Percentiles rank a stretch among this genome's conserved stretches.
These are phyloP conservation scores for Agriopis aurantiaria DNA, from an alignment of 2,888 invertebrate genomes.

Conservation along the genomic window DNA sequence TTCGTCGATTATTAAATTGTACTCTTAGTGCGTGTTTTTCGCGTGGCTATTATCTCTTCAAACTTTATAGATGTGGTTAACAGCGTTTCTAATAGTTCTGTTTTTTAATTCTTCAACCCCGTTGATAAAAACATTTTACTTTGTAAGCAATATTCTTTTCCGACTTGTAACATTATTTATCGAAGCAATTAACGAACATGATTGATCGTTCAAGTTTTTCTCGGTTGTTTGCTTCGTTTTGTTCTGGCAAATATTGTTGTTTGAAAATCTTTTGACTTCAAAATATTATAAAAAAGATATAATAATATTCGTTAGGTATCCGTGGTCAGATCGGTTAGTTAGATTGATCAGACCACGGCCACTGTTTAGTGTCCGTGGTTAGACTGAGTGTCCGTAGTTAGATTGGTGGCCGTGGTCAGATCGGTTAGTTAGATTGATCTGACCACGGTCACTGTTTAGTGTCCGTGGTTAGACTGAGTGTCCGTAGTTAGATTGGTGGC, in stretches of 20 bases:
- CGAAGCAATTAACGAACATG: constrained; percentile 16
- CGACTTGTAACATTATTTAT: constrained; percentile 18
- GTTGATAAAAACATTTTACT: constrained; percentile 1
- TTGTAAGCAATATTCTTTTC: constrained; percentile 17
- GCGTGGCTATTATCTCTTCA: constrained; percentile 30
- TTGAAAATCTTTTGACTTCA: neutral
- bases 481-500: too few species aligned
- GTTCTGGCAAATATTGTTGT: constrained; percentile 2
- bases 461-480: too few species aligned
- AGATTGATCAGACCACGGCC: too few species aligned
- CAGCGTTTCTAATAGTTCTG: neutral
- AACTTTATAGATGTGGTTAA: constrained; percentile 22
- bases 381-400: too few species aligned
- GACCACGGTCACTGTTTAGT: too few species aligned
- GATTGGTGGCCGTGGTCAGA: too few species aligned
- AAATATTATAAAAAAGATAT: too few species aligned
- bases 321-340: too few species aligned
- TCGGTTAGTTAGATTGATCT: too few species aligned
- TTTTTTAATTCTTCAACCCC: constrained; percentile 10
- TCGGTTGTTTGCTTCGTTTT: constrained; percentile 7
- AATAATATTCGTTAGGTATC: too few species aligned
- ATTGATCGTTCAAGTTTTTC: constrained; percentile 21
- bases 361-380: too few species aligned
- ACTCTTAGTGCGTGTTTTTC: constrained; percentile 31
- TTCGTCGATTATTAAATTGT: constrained; percentile 48